phyloP scores from a whole-genome alignment of 1,140 invertebrate genomes.

The Scaptomyza montana region DNA sequence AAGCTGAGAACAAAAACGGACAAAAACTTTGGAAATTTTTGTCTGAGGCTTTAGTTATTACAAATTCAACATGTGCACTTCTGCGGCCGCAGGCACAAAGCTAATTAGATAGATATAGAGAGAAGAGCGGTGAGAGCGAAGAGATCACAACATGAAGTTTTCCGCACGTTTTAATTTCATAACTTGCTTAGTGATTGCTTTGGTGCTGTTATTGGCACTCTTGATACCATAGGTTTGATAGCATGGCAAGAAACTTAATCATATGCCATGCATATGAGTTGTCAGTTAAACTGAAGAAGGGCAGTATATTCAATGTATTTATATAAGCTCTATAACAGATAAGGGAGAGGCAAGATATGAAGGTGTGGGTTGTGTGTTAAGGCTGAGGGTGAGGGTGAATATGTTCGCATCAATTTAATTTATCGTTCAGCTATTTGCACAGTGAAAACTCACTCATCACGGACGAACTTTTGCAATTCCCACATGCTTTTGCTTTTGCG shows the following conservation, averaged over 20 bases:
- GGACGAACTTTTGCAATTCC: constrained; percentile 71
- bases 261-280: constrained; percentile 47
- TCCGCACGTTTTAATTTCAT: constrained; percentile 75
- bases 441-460: constrained; percentile 14
- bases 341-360: background rate
- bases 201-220: constrained; percentile 1
- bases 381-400: constrained; percentile 7
- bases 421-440: constrained; percentile 59
- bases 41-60: background rate
- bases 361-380: no score
- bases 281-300: background rate
- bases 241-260: constrained; percentile 62
- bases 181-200: constrained; percentile 63
- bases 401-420: constrained; percentile 70
- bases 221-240: constrained; percentile 1
- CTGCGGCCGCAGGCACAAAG: constrained; percentile 55
- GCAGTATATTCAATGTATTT: constrained; percentile 62
- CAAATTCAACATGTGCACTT: constrained; percentile 37
- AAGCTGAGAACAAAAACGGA: background rate
- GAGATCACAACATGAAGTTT: constrained; percentile 29
- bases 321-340: constrained; percentile 40
- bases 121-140: constrained; percentile 15
- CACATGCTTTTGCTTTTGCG: constrained; percentile 39
- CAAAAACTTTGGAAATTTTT: background rate
- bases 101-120: constrained; percentile 59